These are phyloP conservation scores for Conistra vaccinii DNA, from an alignment of 2,888 invertebrate species.

Conservation along the genomic window DNA sequence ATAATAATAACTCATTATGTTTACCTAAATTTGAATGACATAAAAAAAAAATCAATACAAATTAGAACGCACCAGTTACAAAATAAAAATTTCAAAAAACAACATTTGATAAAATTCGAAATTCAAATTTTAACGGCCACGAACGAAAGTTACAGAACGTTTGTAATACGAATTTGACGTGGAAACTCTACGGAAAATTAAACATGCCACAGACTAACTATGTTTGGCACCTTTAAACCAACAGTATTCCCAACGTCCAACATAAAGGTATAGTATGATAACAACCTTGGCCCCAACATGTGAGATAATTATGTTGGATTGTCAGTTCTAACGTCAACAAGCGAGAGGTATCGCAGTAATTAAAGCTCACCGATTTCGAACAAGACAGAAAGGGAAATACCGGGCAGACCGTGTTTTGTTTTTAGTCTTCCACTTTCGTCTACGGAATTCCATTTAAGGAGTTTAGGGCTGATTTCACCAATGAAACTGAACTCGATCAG, in stretches of 20 bases:
- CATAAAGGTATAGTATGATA: neutral
- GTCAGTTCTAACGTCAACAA: constrained; percentile 23
- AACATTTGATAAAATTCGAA: constrained; percentile 42
- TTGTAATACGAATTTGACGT: constrained; percentile 50
- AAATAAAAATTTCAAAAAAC: constrained; percentile 40
- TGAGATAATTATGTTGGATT: constrained; percentile 9
- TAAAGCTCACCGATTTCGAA: constrained; percentile 47
- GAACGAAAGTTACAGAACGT: constrained; percentile 47
- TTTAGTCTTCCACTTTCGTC: constrained; percentile 22
- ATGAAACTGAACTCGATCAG: no score
- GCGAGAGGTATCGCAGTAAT: constrained; percentile 50
- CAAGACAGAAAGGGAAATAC: constrained; percentile 28
- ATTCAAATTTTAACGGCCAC: constrained; percentile 53
- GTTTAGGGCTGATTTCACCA: neutral
- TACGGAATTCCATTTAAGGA: constrained; percentile 20
- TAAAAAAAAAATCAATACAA: neutral
- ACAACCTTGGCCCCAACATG: constrained; percentile 30
- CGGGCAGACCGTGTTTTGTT: constrained; percentile 27
- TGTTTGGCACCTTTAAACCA: constrained; percentile 12
- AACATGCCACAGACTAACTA: constrained; percentile 32
- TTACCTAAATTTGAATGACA: neutral
- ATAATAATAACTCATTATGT: neutral
- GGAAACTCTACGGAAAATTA: constrained; percentile 52
- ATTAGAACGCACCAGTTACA: constrained; percentile 1
- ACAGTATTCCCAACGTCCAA: constrained; percentile 17